Conservation (phyloP, 2,888 invertebrate genomes). For the Leucoma salicis region DNA sequence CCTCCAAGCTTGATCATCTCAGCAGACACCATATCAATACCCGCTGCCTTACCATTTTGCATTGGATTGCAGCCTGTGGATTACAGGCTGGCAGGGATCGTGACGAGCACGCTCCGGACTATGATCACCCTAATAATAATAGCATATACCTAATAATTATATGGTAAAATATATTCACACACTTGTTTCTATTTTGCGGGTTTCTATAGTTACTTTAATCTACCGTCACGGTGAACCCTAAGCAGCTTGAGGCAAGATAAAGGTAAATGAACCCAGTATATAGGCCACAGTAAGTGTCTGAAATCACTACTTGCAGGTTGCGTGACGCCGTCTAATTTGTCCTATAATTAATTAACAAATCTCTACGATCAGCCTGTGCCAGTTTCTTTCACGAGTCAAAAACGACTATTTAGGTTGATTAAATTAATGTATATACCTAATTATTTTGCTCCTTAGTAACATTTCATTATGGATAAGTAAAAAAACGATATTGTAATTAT, state of each 20-base stretch:
- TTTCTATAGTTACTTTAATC: background rate
- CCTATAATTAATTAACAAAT: constrained; percentile 71
- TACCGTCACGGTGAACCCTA: background rate
- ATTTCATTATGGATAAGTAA: background rate
- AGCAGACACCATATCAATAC: no score
- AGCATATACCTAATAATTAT: no score
- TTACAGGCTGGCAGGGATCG: no score
- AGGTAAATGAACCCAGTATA: constrained; percentile 26
- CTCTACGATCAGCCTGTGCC: constrained; percentile 63
- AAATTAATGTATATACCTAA: constrained; percentile 27
- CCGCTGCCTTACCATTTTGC: no score
- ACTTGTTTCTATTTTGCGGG: no score
- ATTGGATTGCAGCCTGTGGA: no score
- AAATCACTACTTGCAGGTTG: constrained; percentile 46
- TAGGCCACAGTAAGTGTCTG: constrained; percentile 50
- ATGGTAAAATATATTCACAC: no score
- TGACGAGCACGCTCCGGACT: no score
- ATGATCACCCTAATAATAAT: no score
- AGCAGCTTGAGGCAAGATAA: constrained; percentile 2
- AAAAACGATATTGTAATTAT: no score
- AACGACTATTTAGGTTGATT: constrained; percentile 34
- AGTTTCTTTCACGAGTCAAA: constrained; percentile 45
- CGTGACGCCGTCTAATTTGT: constrained; percentile 63
- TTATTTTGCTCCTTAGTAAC: constrained; percentile 9
- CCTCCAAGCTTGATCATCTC: no score